phyloP scores from a whole-genome alignment of 2,888 invertebrate species.

The Acanthosepion pharaonis region DNA sequence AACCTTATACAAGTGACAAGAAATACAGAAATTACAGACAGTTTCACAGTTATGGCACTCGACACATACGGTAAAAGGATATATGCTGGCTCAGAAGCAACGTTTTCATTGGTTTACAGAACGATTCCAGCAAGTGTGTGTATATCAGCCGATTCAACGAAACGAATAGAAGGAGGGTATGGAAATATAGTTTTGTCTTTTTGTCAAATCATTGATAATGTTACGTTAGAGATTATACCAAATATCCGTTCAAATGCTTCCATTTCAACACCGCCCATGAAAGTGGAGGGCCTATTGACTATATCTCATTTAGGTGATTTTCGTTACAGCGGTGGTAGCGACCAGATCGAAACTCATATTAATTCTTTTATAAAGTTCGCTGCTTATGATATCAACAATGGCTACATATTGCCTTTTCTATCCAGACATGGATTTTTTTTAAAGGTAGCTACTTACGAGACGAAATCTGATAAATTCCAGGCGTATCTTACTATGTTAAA shows the following conservation, averaged over 20 bases:
- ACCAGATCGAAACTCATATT: not conserved
- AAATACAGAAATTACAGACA: not conserved
- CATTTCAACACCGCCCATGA: not conserved
- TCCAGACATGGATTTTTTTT: not conserved
- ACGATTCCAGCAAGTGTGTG: not conserved
- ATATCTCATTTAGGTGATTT: not conserved
- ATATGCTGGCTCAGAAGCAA: not conserved
- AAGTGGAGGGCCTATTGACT: not conserved
- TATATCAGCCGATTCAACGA: not conserved
- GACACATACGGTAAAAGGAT: not conserved
- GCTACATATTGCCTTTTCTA: not conserved
- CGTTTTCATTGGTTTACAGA: not conserved
- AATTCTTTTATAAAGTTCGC: slow-evolving; percentile 34
- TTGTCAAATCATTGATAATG: not conserved
- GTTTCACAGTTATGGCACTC: not conserved
- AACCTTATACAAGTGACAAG: not conserved
- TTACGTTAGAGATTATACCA: not conserved
- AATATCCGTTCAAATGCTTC: not conserved
- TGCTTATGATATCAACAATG: not conserved
- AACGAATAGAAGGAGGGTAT: not conserved
- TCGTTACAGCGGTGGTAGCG: not conserved
- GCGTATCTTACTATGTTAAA: not conserved
- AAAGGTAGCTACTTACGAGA: not conserved
- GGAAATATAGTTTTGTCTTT: not conserved
- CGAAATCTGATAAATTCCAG: not conserved